phyloP scores from a whole-genome alignment of 1,140 invertebrate genomes.

The Drosophila ficusphila region DNA sequence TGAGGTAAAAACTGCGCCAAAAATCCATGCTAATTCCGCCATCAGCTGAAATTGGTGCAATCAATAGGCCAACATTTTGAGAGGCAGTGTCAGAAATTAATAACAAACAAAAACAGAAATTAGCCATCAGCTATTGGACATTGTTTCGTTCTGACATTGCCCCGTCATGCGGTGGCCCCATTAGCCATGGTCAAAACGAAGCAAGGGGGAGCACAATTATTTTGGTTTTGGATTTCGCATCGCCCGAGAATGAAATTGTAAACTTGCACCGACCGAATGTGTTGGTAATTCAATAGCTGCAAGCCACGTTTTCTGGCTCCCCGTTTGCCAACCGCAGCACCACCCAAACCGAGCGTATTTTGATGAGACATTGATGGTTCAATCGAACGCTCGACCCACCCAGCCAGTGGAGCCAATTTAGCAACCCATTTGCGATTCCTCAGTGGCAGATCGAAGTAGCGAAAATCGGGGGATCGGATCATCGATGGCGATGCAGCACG shows the following conservation, averaged over 20 bases:
- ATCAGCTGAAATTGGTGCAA: constrained; percentile 3
- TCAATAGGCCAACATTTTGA: constrained; percentile 17
- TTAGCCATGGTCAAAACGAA: constrained; percentile 24
- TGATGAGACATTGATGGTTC: constrained; percentile 82
- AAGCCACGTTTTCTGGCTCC: not conserved
- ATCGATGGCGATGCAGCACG: constrained; percentile 2
- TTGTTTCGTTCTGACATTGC: constrained; percentile 48
- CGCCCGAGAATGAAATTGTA: constrained; percentile 40
- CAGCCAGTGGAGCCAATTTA: constrained; percentile 73
- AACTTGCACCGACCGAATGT: constrained; percentile 14
- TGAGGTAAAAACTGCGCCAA: constrained; percentile 9
- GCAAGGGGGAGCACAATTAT: not conserved
- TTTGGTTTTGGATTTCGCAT: constrained; percentile 66
- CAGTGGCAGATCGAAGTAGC: constrained; percentile 27
- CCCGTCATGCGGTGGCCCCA: constrained; percentile 63
- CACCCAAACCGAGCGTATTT: constrained; percentile 47
- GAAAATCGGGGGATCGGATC: not conserved
- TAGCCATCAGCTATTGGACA: constrained; percentile 58
- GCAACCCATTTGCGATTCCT: constrained; percentile 66
- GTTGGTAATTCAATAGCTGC: constrained; percentile 41
- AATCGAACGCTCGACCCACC: constrained; percentile 69
- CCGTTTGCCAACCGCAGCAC: constrained; percentile 2
- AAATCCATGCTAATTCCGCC: constrained; percentile 5
- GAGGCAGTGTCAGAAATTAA: constrained; percentile 49
- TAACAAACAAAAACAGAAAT: constrained; percentile 61